These are phyloP conservation scores for Willisornis vidua DNA, from an alignment of 2,113 vertebrate genomes.

Conservation along the genomic window DNA sequence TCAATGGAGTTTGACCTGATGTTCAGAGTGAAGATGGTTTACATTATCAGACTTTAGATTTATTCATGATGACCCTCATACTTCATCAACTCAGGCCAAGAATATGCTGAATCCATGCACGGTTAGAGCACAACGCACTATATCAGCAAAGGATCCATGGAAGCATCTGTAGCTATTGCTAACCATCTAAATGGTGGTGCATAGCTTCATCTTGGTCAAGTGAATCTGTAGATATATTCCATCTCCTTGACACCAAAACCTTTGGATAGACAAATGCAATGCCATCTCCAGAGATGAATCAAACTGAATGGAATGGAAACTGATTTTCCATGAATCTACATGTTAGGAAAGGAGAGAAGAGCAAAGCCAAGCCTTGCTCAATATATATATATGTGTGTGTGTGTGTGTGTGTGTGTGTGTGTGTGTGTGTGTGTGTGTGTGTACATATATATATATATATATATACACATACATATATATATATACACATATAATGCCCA, in stretches of 20 bases:
- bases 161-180: neutral
- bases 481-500: neutral
- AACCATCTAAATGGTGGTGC: neutral
- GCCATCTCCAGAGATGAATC: neutral
- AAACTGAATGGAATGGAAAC: neutral
- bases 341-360: neutral
- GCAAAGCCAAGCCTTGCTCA: neutral
- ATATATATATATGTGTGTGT: neutral
- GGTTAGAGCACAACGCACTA: neutral
- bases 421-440: too few relatives aligned
- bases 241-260: neutral
- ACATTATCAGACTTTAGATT: neutral
- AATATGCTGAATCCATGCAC: neutral
- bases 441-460: too few relatives aligned
- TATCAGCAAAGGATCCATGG: neutral
- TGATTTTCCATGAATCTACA: neutral
- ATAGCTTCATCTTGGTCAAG: neutral
- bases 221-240: neutral
- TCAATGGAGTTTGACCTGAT: neutral
- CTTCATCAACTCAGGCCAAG: neutral
- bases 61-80: neutral
- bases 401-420: too few relatives aligned
- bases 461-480: too few relatives aligned
- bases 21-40: neutral
- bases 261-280: neutral